Evolutionary conservation across 2,888 invertebrate genomes (phyloP).

Genomic region (Dioctria rufipes): DNA sequence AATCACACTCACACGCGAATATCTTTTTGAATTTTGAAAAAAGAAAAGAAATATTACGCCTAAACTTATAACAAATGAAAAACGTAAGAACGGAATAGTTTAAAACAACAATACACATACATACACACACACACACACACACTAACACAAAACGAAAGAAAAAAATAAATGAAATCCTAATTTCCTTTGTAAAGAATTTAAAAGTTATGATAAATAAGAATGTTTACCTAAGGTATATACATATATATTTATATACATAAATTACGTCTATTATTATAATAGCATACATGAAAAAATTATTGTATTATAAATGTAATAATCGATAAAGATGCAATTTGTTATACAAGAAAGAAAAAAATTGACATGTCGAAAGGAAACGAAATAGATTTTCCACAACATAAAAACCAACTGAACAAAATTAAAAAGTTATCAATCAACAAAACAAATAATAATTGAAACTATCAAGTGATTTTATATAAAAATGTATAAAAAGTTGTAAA

Average conservation of each 20-base stretch:
- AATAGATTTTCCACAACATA: neutral
- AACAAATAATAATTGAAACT: too few species aligned
- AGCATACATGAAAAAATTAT: slow-evolving; percentile 30
- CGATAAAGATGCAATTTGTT: neutral
- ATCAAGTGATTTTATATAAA: too few species aligned
- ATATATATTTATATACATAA: slow-evolving; percentile 46
- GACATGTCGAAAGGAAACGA: neutral
- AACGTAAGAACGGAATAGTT: too few species aligned
- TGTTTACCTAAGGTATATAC: slow-evolving; percentile 47
- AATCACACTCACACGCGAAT: neutral
- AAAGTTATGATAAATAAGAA: slow-evolving; percentile 34
- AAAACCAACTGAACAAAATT: neutral
- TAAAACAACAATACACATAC: too few species aligned
- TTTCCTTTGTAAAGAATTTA: slow-evolving; percentile 38
- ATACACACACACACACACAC: too few species aligned
- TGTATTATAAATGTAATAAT: slow-evolving; percentile 32
- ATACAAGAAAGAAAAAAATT: neutral
- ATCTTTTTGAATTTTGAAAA: neutral
- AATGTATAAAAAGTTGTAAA: too few species aligned
- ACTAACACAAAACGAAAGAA: too few species aligned
- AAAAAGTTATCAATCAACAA: neutral
- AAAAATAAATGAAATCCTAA: slow-evolving; percentile 21
- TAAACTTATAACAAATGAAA: neutral
- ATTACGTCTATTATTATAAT: slow-evolving; percentile 29
- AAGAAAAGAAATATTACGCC: neutral